Evolutionary conservation across 1,140 invertebrate genomes (phyloP).

Genomic region (Papilio polyxenes): DNA sequence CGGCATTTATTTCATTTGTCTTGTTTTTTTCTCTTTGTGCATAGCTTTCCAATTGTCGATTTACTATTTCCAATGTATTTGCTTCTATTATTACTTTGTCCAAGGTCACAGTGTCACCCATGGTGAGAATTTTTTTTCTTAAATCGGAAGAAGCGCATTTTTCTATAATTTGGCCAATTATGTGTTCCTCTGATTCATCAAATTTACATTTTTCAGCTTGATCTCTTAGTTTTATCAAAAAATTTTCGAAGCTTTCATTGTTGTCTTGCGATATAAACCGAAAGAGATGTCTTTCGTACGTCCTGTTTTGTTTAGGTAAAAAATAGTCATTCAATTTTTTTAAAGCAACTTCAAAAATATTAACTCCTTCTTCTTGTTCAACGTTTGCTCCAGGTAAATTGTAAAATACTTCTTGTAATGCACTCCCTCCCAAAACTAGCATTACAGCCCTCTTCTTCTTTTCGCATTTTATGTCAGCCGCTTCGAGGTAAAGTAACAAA

Average conservation of each 20-base stretch:
- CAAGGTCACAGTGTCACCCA: slow-evolving; percentile 45
- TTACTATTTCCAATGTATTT: slow-evolving; percentile 48
- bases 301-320: slow-evolving; percentile 40
- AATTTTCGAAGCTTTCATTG: slow-evolving; percentile 49
- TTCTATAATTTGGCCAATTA: slow-evolving; percentile 47
- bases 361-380: slow-evolving; percentile 9
- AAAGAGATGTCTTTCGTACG: slow-evolving; percentile 36
- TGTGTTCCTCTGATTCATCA: slow-evolving; percentile 36
- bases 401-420: slow-evolving; percentile 47
- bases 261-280: slow-evolving; percentile 42
- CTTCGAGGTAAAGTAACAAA: too few relatives aligned
- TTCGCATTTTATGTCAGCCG: background rate
- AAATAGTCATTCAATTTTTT: slow-evolving; percentile 50
- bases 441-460: slow-evolving; percentile 45
- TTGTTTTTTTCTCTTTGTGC: slow-evolving; percentile 27
- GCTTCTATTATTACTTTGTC: slow-evolving; percentile 46
- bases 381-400: slow-evolving; percentile 48
- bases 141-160: slow-evolving; percentile 44
- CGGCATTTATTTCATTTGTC: background rate
- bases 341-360: slow-evolving; percentile 47
- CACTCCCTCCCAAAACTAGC: slow-evolving; percentile 42
- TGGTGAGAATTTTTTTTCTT: slow-evolving; percentile 47
- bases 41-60: slow-evolving; percentile 44
- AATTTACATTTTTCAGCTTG: slow-evolving; percentile 50
- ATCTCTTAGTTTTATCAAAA: slow-evolving; percentile 40